Evolutionary conservation across 2,888 invertebrate genomes (phyloP).

Genomic region (Aradus depressus): DNA sequence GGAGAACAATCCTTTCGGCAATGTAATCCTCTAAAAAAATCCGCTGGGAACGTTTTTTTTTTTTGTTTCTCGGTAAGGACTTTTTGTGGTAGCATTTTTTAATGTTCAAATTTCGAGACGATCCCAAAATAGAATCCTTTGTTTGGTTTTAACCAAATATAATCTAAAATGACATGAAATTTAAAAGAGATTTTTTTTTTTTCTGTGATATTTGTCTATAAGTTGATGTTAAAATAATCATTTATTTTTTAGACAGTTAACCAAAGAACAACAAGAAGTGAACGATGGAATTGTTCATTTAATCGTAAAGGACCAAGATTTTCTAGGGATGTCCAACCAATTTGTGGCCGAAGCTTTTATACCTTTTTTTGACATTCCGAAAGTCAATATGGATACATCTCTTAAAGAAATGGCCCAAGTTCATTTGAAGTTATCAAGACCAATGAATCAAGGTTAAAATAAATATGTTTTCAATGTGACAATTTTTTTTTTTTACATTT

Average conservation of each 20-base stretch:
- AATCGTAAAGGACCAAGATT: conserved; percentile 91
- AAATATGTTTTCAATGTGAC: conserved; percentile 15
- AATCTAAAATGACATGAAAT: background rate
- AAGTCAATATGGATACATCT: conserved; percentile 46
- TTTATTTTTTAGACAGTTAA: conserved; percentile 47
- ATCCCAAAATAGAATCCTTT: too few relatives aligned
- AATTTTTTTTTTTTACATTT: background rate
- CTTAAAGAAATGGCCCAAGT: conserved; percentile 55
- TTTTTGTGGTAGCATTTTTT: background rate
- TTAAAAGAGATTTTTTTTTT: background rate
- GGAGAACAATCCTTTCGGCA: too few relatives aligned
- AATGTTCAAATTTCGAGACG: background rate
- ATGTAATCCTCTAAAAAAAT: too few relatives aligned
- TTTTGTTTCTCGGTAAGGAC: background rate
- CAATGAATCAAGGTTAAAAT: conserved; percentile 48
- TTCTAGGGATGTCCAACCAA: conserved; percentile 80
- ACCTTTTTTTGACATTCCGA: conserved; percentile 62
- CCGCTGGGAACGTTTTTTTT: too few relatives aligned
- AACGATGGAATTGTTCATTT: conserved; percentile 69
- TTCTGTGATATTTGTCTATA: background rate
- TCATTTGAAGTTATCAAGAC: conserved; percentile 57
- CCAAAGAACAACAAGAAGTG: conserved; percentile 51
- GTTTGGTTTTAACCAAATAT: too few relatives aligned
- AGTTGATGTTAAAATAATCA: background rate
- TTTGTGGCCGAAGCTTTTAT: conserved; percentile 92